phyloP scores from a whole-genome alignment of 2,797 vertebrate species.

The Syngnathus rostellatus region DNA sequence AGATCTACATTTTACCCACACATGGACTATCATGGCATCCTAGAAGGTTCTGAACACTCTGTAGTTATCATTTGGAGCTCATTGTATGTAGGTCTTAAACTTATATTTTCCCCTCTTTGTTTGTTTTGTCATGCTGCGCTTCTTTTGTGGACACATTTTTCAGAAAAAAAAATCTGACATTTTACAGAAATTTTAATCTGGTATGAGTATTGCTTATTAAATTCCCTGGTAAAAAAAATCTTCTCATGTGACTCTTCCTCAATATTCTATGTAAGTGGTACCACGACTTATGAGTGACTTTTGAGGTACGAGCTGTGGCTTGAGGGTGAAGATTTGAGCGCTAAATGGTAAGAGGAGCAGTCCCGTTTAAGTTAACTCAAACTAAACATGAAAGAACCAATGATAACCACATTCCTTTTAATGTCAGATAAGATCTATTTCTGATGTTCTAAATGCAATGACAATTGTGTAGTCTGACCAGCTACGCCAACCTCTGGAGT shows the following conservation, averaged over 20 bases:
- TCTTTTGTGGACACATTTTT: conserved; percentile 73
- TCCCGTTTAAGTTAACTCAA: neutral
- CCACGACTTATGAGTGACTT: neutral
- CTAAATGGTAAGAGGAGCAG: too few relatives aligned
- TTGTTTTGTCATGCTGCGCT: conserved; percentile 74
- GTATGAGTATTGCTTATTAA: conserved; percentile 73
- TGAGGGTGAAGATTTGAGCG: too few relatives aligned
- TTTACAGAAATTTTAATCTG: conserved; percentile 74
- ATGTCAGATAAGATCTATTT: conserved; percentile 12
- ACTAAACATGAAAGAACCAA: neutral
- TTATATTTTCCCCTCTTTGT: conserved; percentile 50
- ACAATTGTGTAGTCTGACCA: neutral
- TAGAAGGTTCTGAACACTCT: conserved; percentile 74
- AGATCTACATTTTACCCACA: conserved; percentile 12
- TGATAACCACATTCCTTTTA: neutral
- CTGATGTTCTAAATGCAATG: conserved; percentile 17
- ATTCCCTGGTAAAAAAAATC: conserved; percentile 62
- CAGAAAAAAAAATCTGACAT: conserved; percentile 66
- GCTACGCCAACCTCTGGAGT: conserved; percentile 23
- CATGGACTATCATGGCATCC: conserved; percentile 49
- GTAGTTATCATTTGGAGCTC: conserved; percentile 70
- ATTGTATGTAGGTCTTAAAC: conserved; percentile 71
- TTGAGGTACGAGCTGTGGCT: neutral
- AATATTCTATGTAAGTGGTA: neutral
- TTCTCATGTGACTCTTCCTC: conserved; percentile 66